Conservation (phyloP, 2,888 invertebrate genomes). For the Bellardia bayeri region DNA sequence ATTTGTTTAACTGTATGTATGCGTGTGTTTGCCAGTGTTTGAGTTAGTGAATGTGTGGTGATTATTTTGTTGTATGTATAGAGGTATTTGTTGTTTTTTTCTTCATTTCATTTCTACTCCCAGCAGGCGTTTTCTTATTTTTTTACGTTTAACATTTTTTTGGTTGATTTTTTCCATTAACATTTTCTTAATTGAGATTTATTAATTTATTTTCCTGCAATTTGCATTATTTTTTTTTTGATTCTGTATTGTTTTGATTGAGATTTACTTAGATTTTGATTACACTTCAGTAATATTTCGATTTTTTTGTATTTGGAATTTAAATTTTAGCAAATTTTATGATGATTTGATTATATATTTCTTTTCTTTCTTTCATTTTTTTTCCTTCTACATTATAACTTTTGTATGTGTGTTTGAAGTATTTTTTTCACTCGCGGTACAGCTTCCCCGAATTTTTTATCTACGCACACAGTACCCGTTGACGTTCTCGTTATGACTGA, state of each 20-base stretch:
- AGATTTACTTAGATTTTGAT: slow-evolving; percentile 45
- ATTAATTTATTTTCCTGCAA: neutral
- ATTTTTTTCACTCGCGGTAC: slow-evolving; percentile 70
- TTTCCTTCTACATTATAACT: slow-evolving; percentile 48
- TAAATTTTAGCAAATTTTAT: slow-evolving; percentile 56
- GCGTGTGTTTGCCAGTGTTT: slow-evolving; percentile 17
- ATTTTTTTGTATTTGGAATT: slow-evolving; percentile 9
- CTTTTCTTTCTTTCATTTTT: slow-evolving; percentile 36
- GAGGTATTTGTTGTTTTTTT: slow-evolving; percentile 70
- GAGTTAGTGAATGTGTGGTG: slow-evolving; percentile 54
- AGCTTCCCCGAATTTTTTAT: slow-evolving; percentile 67
- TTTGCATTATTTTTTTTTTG: neutral
- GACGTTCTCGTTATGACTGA: slow-evolving; percentile 85
- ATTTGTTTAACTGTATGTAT: slow-evolving; percentile 35
- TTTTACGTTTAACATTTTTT: slow-evolving; percentile 68
- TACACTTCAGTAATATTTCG: slow-evolving; percentile 25
- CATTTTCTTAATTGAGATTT: slow-evolving; percentile 30
- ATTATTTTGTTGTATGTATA: slow-evolving; percentile 72
- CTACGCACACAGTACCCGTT: slow-evolving; percentile 84
- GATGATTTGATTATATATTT: slow-evolving; percentile 64
- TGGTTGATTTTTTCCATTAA: slow-evolving; percentile 28
- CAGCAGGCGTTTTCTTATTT: slow-evolving; percentile 76
- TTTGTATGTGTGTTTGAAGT: slow-evolving; percentile 54
- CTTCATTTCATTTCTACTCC: slow-evolving; percentile 61
- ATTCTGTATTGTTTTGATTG: slow-evolving; percentile 54